Conservation (phyloP, 2,113 vertebrate genomes). For the Solea solea region DNA sequence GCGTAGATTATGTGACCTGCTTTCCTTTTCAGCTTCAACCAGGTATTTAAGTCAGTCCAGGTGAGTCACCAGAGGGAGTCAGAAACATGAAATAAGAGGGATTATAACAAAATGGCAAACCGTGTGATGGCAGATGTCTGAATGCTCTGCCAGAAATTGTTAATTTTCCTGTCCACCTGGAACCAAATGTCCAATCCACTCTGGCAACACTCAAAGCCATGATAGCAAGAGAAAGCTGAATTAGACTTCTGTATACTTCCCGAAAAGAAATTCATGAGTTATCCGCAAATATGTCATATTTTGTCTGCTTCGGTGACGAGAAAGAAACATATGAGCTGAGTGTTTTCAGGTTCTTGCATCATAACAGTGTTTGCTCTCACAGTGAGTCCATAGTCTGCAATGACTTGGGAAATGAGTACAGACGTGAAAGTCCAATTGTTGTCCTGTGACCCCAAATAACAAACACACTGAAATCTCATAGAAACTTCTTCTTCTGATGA, state of each 20-base stretch:
- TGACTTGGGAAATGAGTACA: constrained; percentile 24
- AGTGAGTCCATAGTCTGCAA: constrained; percentile 48
- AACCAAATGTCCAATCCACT: constrained; percentile 42
- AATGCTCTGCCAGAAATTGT: constrained; percentile 50
- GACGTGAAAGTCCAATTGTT: constrained; percentile 50
- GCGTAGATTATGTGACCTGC: constrained; percentile 21
- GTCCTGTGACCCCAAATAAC: constrained; percentile 38
- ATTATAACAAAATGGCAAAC: constrained; percentile 45
- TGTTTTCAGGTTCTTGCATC: constrained; percentile 23
- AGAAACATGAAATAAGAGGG: constrained; percentile 36
- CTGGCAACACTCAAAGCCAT: constrained; percentile 32
- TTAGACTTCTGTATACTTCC: constrained; percentile 57
- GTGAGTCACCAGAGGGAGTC: constrained; percentile 52
- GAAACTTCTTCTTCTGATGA: constrained; percentile 4
- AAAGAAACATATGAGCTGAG: background rate
- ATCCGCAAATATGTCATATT: constrained; percentile 18
- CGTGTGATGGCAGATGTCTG: constrained; percentile 32
- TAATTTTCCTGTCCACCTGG: constrained; percentile 53
- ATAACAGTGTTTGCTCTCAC: constrained; percentile 19
- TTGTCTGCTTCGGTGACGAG: background rate
- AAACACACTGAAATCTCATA: background rate
- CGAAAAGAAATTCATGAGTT: constrained; percentile 38
- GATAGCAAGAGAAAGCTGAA: constrained; percentile 55
- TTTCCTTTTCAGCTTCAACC: constrained; percentile 16
- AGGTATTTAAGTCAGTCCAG: constrained; percentile 43